Base-by-base conservation (phyloP, 2,797 vertebrate species). In the Lacerta agilis region DNA sequence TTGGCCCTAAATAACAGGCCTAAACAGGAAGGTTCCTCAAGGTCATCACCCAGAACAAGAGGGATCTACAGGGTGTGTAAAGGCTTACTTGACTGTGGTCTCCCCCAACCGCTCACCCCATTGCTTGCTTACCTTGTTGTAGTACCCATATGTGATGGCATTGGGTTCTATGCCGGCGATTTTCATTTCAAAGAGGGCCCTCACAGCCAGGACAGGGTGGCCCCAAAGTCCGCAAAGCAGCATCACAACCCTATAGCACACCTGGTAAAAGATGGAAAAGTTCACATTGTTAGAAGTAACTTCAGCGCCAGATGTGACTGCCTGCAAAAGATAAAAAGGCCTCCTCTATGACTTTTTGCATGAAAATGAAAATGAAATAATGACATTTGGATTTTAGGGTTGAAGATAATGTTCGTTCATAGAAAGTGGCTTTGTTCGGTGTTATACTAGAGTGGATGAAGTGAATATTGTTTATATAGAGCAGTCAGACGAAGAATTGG, bases 211-310 rank as follows among this genome's bases (percentile, higher is more conserved):
- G 66, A 99, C 98, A 80, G 99, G 99, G 85, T 98, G 98, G 80
- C 97, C 97, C 98, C 98, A 99, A 86, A 98, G 95, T 20, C 98
- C 99, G 86, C 99, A 99, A 85, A 99, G 98, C 96, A 99, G 99
- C 99, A 99, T 99, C 81, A 99, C 97, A 89, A 99, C 98, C 92
- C 99, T 97, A 95, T 99, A 99, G 94, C 98, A 99, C 86, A 99
- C 98, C 99, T 99, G 95, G 86, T 17, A 93, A 85, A 87, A 3
- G 89, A 13, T 90, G 1, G 29, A 86, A 43, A 94, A 90, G 84
- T 18, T 3, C 0, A 2, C 43, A 13, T 6, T 8, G 87, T 79
- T 8, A 76, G n/a, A 87, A 90, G 36, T 1, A 67, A 15, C 4
- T 82, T 77, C 69, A 73, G 27, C 1, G 73, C 29, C 88, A 73